phyloP scores from a whole-genome alignment of 1,140 invertebrate species.

The Solenopsis fugax region DNA sequence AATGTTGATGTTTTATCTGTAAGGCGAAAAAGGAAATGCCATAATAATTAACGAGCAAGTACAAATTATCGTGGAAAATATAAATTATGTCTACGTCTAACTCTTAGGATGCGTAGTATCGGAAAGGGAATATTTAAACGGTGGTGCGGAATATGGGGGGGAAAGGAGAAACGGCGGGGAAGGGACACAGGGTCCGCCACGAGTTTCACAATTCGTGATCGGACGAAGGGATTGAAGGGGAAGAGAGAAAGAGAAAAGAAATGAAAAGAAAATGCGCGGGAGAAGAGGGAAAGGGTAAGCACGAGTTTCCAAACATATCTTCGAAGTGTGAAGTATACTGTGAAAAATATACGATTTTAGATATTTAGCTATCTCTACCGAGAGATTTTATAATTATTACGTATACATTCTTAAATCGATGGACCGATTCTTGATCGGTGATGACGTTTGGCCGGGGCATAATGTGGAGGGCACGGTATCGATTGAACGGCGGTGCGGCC shows the following conservation, averaged over 20 bases:
- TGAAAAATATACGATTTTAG: constrained; percentile 85
- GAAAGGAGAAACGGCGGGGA: constrained; percentile 47
- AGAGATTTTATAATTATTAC: constrained; percentile 73
- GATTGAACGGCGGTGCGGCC: background rate
- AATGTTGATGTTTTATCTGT: constrained; percentile 81
- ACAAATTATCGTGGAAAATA: constrained; percentile 85
- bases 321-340: constrained; percentile 84
- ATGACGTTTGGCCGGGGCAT: constrained; percentile 68
- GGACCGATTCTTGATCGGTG: constrained; percentile 53
- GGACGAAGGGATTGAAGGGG: background rate
- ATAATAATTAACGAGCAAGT: constrained; percentile 86
- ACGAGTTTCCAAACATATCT: constrained; percentile 81
- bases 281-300: background rate
- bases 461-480: constrained; percentile 77
- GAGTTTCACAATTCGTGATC: constrained; percentile 14
- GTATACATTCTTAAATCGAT: constrained; percentile 71
- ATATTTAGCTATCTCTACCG: constrained; percentile 77
- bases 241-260: background rate
- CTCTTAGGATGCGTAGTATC: constrained; percentile 78
- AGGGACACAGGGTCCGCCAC: background rate
- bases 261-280: background rate
- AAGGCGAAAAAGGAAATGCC: constrained; percentile 82
- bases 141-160: constrained; percentile 50
- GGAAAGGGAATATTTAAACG: constrained; percentile 74
- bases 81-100: constrained; percentile 81